A percentile compares a stretch with the other conserved stretches of the same genome.
phyloP scores from a whole-genome alignment of 2,888 invertebrate genomes.

The Amphimallon solstitiale region DNA sequence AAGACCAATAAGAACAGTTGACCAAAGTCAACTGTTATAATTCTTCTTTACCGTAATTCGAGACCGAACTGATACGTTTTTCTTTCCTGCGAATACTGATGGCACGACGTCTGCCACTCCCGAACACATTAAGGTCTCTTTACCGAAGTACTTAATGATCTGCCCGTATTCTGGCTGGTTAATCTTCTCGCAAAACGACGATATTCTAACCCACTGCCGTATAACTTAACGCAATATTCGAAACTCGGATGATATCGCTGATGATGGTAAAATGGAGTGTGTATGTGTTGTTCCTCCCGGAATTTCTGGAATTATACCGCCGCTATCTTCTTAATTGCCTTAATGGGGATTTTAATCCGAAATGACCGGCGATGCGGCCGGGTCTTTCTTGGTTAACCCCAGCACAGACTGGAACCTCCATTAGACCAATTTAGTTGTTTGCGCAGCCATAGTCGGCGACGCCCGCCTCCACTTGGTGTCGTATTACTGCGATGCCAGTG shows the following conservation, averaged over 20 bases:
- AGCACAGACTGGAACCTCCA: slow-evolving; percentile 54
- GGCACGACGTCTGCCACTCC: too few species aligned
- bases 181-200: slow-evolving; percentile 10
- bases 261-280: not conserved
- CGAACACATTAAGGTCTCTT: too few species aligned
- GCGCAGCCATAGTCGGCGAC: slow-evolving; percentile 55
- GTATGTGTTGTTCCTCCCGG: slow-evolving; percentile 5
- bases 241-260: not conserved
- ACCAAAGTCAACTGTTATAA: not conserved
- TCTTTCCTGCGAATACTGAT: not conserved
- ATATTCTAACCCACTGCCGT: not conserved
- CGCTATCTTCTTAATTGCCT: slow-evolving; percentile 55
- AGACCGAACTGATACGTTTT: not conserved
- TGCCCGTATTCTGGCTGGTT: not conserved
- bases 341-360: slow-evolving; percentile 58
- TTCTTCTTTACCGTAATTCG: not conserved
- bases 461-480: slow-evolving; percentile 22
- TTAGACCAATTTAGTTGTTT: slow-evolving; percentile 62
- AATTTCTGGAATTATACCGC: slow-evolving; percentile 31
- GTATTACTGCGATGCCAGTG: slow-evolving; percentile 13
- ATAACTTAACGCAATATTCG: not conserved
- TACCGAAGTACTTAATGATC: not conserved
- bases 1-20: not conserved
- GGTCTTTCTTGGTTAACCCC: slow-evolving; percentile 64
- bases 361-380: slow-evolving; percentile 46